Percentiles rank a stretch among this genome's conserved stretches.
Evolutionary conservation across 1,140 invertebrate genomes (phyloP).

Genomic region (Drosophila sproati): DNA sequence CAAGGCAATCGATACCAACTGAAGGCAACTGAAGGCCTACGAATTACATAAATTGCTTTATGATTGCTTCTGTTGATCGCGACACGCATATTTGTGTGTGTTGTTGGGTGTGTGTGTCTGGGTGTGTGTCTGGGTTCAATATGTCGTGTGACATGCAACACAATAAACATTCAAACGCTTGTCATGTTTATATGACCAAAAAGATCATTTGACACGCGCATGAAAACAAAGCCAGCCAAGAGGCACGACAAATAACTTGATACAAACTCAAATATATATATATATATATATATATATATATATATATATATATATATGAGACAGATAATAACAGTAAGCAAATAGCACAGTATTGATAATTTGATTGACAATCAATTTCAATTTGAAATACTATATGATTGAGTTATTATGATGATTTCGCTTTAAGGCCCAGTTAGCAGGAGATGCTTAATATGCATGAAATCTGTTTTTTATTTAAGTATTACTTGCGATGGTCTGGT

Average conservation of each 20-base stretch:
- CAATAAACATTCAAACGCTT: constrained; percentile 29
- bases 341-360: neutral
- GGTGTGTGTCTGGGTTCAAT: neutral
- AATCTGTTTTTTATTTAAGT: too few species aligned
- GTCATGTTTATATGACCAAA: constrained; percentile 40
- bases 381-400: neutral
- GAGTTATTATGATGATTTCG: too few species aligned
- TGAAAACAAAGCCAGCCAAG: constrained; percentile 6
- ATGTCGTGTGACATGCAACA: constrained; percentile 43
- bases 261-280: constrained; percentile 42
- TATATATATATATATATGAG: constrained; percentile 1
- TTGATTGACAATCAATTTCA: constrained; percentile 1
- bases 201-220: constrained; percentile 47
- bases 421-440: too few species aligned
- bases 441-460: too few species aligned
- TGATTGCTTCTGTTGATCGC: constrained; percentile 17
- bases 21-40: neutral
- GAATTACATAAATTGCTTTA: neutral
- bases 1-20: too few species aligned
- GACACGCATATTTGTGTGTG: constrained; percentile 26
- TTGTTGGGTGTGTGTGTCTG: constrained; percentile 1
- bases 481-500: neutral
- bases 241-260: constrained; percentile 24
- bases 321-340: neutral
- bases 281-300: constrained; percentile 7